Percentiles rank a stretch among this genome's conserved stretches.
Evolutionary conservation across 2,888 invertebrate species (phyloP).

Genomic region (Trileptium ribeirensis): DNA sequence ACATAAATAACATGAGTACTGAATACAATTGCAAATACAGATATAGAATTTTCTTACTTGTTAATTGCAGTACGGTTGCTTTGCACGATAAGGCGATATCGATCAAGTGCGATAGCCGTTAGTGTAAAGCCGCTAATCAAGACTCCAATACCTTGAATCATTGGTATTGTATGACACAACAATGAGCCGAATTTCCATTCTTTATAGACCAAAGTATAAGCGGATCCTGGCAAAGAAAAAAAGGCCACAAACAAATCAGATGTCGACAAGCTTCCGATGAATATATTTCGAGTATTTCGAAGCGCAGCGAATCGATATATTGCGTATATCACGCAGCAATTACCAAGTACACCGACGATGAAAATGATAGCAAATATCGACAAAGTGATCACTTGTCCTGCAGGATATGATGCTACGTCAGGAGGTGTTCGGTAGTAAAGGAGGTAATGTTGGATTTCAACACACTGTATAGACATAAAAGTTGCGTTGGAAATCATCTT

Average conservation of each 20-base stretch:
- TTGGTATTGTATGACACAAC: background rate
- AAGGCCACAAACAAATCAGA: background rate
- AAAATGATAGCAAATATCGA: background rate
- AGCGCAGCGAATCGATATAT: background rate
- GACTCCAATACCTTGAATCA: background rate
- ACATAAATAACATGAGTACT: too few species aligned
- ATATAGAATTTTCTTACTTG: too few species aligned
- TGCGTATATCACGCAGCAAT: background rate
- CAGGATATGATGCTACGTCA: background rate
- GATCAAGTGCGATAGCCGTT: background rate
- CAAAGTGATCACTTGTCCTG: background rate
- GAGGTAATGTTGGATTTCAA: background rate
- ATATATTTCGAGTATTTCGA: background rate
- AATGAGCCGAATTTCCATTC: background rate
- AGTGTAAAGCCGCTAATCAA: background rate
- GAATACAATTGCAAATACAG: too few species aligned
- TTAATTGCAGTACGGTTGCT: background rate
- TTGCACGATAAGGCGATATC: background rate
- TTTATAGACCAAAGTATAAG: background rate
- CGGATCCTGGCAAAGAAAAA: background rate
- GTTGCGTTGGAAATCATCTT: too few species aligned
- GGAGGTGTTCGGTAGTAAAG: background rate
- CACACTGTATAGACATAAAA: too few species aligned
- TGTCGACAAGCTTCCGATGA: background rate
- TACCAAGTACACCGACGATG: background rate